phyloP scores from a whole-genome alignment of 2,888 invertebrate genomes.

The Dugesia japonica region DNA sequence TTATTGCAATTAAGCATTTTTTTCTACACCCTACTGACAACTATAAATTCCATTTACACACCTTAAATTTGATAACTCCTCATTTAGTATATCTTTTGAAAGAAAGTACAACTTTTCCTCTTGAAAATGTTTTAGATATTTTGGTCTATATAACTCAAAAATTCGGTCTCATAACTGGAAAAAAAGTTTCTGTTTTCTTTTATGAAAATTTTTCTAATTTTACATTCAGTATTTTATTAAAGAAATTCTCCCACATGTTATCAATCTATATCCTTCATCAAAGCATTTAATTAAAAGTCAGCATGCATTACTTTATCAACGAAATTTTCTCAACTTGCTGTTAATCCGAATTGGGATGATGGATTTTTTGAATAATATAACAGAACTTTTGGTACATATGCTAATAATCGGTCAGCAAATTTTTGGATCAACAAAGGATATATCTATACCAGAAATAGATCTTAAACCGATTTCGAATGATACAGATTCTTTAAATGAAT shows the following conservation, averaged over 20 bases:
- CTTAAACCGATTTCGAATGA: background rate
- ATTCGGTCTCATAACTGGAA: background rate
- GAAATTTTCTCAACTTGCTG: background rate
- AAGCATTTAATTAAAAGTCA: background rate
- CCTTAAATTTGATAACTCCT: background rate
- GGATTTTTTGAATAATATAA: background rate
- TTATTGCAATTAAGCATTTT: background rate
- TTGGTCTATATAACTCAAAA: background rate
- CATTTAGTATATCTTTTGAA: background rate
- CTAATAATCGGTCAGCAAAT: background rate
- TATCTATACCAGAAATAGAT: background rate
- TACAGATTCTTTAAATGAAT: background rate
- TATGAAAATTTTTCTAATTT: background rate
- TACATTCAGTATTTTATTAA: background rate
- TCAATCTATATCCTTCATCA: background rate
- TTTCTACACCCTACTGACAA: background rate
- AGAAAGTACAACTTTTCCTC: background rate
- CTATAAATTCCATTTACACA: background rate
- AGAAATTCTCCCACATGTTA: background rate
- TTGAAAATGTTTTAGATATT: background rate
- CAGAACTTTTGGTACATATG: background rate
- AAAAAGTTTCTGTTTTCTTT: background rate
- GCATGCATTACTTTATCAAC: slow-evolving; percentile 2
- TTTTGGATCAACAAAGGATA: background rate
- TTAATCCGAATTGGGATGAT: background rate